Evolutionary conservation across 2,113 vertebrate species (phyloP).

Genomic region (Ceratotherium simum): DNA sequence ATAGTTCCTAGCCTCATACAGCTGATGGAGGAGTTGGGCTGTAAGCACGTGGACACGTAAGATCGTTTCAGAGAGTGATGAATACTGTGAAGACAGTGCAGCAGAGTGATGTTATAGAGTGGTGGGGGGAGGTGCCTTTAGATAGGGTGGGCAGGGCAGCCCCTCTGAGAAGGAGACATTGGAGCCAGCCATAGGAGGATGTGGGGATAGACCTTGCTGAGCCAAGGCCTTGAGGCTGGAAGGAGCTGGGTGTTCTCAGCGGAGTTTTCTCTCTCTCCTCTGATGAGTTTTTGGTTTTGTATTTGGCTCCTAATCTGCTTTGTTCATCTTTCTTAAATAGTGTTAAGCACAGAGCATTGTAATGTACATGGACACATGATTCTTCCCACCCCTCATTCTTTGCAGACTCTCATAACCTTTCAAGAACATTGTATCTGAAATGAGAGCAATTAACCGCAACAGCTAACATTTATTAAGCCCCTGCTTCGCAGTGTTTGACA

Average conservation of each 20-base stretch:
- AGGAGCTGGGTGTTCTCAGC: background rate
- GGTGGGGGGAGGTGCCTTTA: background rate
- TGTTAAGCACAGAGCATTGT: background rate
- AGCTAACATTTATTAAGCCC: background rate
- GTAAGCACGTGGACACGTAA: background rate
- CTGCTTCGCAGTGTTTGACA: background rate
- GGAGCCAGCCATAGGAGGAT: background rate
- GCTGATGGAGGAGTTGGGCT: background rate
- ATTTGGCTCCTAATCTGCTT: background rate
- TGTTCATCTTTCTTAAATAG: background rate
- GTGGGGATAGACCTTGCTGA: background rate
- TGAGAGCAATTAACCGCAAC: background rate
- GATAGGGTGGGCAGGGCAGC: background rate
- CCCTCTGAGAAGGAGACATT: background rate
- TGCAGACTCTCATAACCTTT: slow-evolving; percentile 22
- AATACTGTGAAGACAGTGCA: background rate
- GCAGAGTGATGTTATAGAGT: background rate
- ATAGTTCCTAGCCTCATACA: background rate
- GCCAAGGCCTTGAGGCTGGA: background rate
- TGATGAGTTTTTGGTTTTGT: background rate
- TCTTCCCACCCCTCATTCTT: background rate
- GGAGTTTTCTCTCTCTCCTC: background rate
- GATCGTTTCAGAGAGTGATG: background rate
- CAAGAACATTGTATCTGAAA: background rate
- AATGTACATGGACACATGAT: background rate